Conservation (phyloP, 2,888 invertebrate species). For the Apamea epomidion region DNA sequence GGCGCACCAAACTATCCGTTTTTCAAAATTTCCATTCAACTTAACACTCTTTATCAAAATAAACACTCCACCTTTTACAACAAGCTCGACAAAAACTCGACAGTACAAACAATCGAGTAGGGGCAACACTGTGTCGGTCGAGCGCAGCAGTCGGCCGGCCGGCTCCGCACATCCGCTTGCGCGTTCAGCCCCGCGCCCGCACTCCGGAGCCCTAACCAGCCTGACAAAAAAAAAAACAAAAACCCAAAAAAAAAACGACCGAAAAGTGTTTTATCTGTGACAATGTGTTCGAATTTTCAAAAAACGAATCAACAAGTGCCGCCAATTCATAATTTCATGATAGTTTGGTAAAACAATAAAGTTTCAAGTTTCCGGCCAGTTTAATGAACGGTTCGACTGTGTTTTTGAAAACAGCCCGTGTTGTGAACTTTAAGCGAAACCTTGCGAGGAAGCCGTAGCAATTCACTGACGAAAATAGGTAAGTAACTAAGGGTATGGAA, state of each 20-base stretch:
- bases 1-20: not conserved
- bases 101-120: conserved; percentile 77
- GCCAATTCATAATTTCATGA: conserved; percentile 24
- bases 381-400: conserved; percentile 60
- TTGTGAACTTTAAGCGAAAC: conserved; percentile 74
- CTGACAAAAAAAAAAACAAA: conserved; percentile 52
- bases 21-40: not conserved
- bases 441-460: conserved; percentile 77
- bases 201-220: conserved; percentile 69
- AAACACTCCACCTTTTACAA: conserved; percentile 27
- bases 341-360: conserved; percentile 51
- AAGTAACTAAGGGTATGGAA: conserved; percentile 72
- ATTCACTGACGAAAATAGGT: conserved; percentile 76
- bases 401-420: conserved; percentile 69
- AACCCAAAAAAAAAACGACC: conserved; percentile 28
- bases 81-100: conserved; percentile 74
- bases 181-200: conserved; percentile 84
- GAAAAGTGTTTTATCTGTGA: conserved; percentile 56
- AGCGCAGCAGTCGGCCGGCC: conserved; percentile 84
- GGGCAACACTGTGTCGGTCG: conserved; percentile 80
- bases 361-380: conserved; percentile 46
- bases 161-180: conserved; percentile 89
- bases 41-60: not conserved
- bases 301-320: conserved; percentile 38
- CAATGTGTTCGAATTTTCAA: conserved; percentile 61